Percentiles rank a stretch among this genome's conserved stretches.
These are phyloP conservation scores for Motacilla tschutschensis DNA, from an alignment of 2,113 vertebrate species.

Conservation along the genomic window DNA sequence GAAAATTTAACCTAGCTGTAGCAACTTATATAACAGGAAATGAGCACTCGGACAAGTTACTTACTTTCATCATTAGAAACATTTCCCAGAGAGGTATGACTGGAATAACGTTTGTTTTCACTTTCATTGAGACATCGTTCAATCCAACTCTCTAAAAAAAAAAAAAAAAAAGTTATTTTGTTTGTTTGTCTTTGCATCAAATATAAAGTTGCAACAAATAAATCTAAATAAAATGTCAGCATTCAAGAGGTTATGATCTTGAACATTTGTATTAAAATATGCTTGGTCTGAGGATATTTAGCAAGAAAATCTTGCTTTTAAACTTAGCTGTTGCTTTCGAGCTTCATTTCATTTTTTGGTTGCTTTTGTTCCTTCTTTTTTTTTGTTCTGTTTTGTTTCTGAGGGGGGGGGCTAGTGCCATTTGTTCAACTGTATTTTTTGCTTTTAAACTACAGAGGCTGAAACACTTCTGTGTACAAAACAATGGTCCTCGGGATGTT, in stretches of 20 bases:
- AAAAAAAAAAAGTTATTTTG: not conserved
- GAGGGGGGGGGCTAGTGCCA: too few relatives aligned
- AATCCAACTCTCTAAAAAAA: slow-evolving; percentile 93
- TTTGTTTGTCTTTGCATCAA: not conserved
- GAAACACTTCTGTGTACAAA: not conserved
- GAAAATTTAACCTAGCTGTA: not conserved
- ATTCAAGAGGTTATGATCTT: not conserved
- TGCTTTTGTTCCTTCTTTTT: not conserved
- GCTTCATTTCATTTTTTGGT: not conserved
- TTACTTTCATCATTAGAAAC: slow-evolving; percentile 98
- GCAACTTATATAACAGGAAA: not conserved
- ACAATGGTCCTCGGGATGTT: not conserved
- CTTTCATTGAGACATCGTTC: slow-evolving; percentile 98
- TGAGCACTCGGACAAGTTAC: slow-evolving; percentile 53
- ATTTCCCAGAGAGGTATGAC: slow-evolving; percentile 94
- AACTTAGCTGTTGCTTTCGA: not conserved
- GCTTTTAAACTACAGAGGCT: not conserved
- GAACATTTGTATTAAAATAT: not conserved
- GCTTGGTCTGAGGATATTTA: not conserved
- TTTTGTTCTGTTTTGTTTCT: too few relatives aligned
- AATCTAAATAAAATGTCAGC: not conserved
- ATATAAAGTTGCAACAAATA: not conserved
- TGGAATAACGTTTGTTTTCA: slow-evolving; percentile 95
- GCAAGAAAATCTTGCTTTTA: slow-evolving; percentile 2
- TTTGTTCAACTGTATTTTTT: too few relatives aligned